These are phyloP conservation scores for Fringilla coelebs DNA, from an alignment of 2,797 vertebrate species.

Conservation along the genomic window DNA sequence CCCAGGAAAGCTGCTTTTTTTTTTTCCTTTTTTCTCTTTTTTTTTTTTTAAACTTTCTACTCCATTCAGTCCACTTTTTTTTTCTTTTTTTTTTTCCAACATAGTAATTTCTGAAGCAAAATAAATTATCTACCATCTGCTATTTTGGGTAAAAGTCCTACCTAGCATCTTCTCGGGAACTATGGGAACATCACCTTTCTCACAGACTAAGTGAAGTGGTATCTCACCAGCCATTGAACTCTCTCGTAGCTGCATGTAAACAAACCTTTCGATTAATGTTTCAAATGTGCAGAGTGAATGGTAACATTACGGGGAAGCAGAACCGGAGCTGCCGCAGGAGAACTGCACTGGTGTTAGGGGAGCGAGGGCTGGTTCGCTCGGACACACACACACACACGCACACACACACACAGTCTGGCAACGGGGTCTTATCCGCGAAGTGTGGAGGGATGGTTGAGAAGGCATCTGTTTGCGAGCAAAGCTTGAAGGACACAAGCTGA, in stretches of 20 bases:
- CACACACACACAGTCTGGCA: constrained; percentile 44
- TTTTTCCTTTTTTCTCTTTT: not conserved
- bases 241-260: constrained; percentile 57
- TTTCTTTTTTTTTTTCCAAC: not conserved
- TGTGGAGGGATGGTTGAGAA: constrained; percentile 69
- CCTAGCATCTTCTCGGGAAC: constrained; percentile 20
- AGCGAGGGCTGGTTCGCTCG: constrained; percentile 41
- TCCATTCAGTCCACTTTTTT: constrained; percentile 17
- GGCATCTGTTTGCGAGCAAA: constrained; percentile 78
- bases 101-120: constrained; percentile 44
- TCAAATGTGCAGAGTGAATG: constrained; percentile 20
- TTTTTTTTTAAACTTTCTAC: not conserved
- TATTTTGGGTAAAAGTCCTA: constrained; percentile 34
- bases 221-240: not conserved
- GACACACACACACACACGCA: not conserved
- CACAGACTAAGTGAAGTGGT: not conserved
- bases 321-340: constrained; percentile 38
- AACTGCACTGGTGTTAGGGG: constrained; percentile 48
- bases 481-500: constrained; percentile 71
- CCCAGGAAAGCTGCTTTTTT: constrained; percentile 55
- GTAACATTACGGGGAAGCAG: constrained; percentile 20
- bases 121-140: constrained; percentile 46
- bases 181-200: not conserved
- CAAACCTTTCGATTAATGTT: constrained; percentile 35
- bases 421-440: constrained; percentile 36